Evolutionary conservation across 2,113 vertebrate species (phyloP), one percentile per base, ranked within the genome.

Genomic region (Cercopithecus mona): DNA sequence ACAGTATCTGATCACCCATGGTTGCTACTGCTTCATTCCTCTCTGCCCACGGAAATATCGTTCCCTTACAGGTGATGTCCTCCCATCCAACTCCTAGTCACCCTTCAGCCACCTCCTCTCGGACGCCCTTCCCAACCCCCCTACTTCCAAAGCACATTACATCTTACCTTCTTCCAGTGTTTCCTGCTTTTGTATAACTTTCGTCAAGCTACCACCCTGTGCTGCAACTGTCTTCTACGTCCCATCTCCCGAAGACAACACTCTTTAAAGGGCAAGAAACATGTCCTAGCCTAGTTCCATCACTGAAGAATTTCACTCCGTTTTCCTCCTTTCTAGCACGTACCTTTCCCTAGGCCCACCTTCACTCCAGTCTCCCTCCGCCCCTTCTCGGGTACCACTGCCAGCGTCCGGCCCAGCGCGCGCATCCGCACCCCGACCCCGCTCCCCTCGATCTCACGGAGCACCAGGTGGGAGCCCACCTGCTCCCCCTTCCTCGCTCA

Each of bases 61-160:
- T 14, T n/a, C 10, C 23, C 4, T 57, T 3, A 23, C 30, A 6
- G 17, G 45, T 1, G 2, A 1, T 0, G 70, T 8, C 40, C 35
- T 13, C 59, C 50, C 7, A 13, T 2, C 20, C 48, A 7, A 48
- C 75, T 82, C 88, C 73, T 43, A 18, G 5, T 14, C 76, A 83
- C 0, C n/a, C 78, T 12, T 32, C 73, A 4, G 48, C 1, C 17
- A 50, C 70, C 61, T 57, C 18, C 83, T 30, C 18, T 11, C 17
- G 1, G 25, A n/a, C 11, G 35, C 55, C 16, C 30, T n/a, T 30
- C 50, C 70, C 27, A 20, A 5, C n/a, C 38, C 35, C 78, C 6
- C 70, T 0, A 16, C 8, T 11, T 35, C 8, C 70, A 40, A n/a
- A 52, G 23, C 0, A 32, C 66, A 48, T 32, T 32, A 64, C 5